Evolutionary conservation across 2,113 vertebrate genomes (phyloP).

Genomic region (Lontra canadensis): DNA sequence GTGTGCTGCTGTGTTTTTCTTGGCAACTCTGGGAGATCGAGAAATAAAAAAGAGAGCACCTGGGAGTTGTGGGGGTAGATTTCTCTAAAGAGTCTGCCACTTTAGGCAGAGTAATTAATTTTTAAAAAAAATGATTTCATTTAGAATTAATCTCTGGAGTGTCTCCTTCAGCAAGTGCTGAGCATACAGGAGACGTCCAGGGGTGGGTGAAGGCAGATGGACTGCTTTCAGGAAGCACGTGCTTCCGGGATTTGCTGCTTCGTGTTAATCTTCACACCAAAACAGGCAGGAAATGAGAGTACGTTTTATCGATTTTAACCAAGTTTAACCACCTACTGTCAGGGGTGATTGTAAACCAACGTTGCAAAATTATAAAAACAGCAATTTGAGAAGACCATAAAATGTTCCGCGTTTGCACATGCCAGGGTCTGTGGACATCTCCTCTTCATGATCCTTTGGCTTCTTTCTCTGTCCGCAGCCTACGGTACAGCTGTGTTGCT

Average conservation of each 20-base stretch:
- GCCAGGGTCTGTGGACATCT: neutral
- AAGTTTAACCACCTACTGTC: neutral
- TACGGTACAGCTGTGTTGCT: accelerated
- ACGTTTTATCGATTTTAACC: neutral
- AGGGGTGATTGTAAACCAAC: neutral
- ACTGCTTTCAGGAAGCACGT: neutral
- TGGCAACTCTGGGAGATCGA: neutral
- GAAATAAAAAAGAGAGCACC: neutral
- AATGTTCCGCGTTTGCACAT: accelerated
- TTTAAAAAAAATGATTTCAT: neutral
- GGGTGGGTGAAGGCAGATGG: neutral
- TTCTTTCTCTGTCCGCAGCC: neutral
- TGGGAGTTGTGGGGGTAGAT: neutral
- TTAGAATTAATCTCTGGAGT: neutral
- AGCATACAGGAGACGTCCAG: neutral
- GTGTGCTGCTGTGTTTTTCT: neutral
- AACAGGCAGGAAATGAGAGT: neutral
- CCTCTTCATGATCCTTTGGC: neutral
- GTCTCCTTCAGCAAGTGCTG: neutral
- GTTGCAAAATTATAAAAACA: neutral
- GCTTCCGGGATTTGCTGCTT: neutral
- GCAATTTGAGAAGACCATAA: neutral
- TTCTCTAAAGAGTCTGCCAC: neutral
- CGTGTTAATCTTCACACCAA: accelerated
- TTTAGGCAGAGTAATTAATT: neutral